Evolutionary conservation across 2,888 invertebrate species (phyloP), one percentile per base, ranked within the genome.

Genomic region (Hermodice carunculata): DNA sequence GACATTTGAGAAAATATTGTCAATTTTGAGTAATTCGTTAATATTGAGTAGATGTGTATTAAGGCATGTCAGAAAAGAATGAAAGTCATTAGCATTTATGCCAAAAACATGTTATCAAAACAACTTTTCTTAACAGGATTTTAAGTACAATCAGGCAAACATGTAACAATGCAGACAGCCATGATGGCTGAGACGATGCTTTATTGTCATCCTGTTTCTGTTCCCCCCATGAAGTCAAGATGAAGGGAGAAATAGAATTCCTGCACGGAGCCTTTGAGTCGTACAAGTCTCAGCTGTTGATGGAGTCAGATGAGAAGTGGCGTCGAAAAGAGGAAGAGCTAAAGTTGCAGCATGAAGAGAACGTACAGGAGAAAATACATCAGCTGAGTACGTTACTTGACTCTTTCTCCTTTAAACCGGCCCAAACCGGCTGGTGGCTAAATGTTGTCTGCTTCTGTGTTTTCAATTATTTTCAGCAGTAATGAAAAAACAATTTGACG

Each of bases 191-290:
- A n/a, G 14, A 31, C 3, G 22, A 17, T 4, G 17, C 11, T 29
- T 51, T 2, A 6, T 44, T 54, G 11, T 34, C 26, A 54, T 28
- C 32, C 43, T 22, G 28, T 29, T n/a, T 17, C 26, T 46, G 28
- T 44, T 70, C 6, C 67, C n/a, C n/a, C n/a, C n/a, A n/a, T n/a
- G n/a, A n/a, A 81, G 82, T 66, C 11, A 79, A 79, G 26, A 76
- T 81, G 76, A 76, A 74, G 42, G 79, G 77, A 43, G 83, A 83
- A 61, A 77, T 83, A 43, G 83, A 83, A 66, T 81, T 82, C 62
- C 73, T 84, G 5, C 81, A 82, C 51, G 82, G 82, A 0, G 81
- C 84, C n/a, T 84, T 84, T 75, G 82, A 84, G 54, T 80, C 82
- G 0, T 81, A 79, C 70, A 81, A 82, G 54, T 74, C 76, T 2